A percentile compares a stretch with the other conserved stretches of the same genome.
Evolutionary conservation across 1,140 invertebrate species (phyloP).

Genomic region (Bombyx mandarina): DNA sequence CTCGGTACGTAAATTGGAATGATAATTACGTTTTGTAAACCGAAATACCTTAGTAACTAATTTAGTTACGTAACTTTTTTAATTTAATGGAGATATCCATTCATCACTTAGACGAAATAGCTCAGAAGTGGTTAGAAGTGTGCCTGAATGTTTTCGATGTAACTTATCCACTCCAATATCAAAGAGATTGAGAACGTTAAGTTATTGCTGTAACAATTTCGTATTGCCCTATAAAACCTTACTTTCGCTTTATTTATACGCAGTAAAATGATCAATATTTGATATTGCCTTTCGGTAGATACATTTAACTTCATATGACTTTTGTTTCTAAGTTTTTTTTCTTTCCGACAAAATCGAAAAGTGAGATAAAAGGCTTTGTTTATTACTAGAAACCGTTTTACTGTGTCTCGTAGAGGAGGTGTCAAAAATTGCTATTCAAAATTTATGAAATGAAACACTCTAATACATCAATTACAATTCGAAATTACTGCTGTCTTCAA

Average conservation of each 20-base stretch:
- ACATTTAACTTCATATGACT: slow-evolving; percentile 11
- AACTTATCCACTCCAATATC: slow-evolving; percentile 57
- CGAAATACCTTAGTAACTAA: no score
- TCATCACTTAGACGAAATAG: not conserved
- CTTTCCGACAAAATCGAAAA: no score
- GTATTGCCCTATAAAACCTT: slow-evolving; percentile 59
- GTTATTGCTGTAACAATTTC: slow-evolving; percentile 59
- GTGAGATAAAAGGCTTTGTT: no score
- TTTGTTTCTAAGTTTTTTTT: slow-evolving; percentile 18
- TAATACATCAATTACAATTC: no score
- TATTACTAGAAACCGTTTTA: no score
- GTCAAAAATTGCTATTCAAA: no score
- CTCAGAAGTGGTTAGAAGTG: slow-evolving; percentile 9
- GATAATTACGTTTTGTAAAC: slow-evolving; percentile 17
- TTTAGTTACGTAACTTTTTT: no score
- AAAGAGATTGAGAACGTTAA: slow-evolving; percentile 48
- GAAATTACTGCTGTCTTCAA: no score
- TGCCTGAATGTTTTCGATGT: slow-evolving; percentile 37
- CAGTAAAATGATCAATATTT: slow-evolving; percentile 56
- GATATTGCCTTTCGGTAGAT: slow-evolving; percentile 36
- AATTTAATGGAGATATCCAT: no score
- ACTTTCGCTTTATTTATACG: slow-evolving; percentile 59
- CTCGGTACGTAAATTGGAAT: slow-evolving; percentile 1
- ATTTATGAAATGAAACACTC: no score
- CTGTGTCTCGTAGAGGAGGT: no score